Evolutionary conservation across 2,797 vertebrate genomes (phyloP).

Genomic region (Labroides dimidiatus): DNA sequence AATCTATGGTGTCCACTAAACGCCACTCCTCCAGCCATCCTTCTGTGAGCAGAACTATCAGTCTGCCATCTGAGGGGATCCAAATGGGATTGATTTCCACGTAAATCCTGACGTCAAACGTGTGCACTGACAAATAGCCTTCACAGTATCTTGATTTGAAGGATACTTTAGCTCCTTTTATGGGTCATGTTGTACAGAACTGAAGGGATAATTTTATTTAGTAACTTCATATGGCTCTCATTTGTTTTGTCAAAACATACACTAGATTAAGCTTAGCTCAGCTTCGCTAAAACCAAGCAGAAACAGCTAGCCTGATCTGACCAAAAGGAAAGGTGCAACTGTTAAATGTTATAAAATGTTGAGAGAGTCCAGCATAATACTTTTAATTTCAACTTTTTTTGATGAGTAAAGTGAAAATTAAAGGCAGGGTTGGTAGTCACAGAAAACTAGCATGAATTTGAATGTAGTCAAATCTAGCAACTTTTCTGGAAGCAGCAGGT

Average conservation of each 20-base stretch:
- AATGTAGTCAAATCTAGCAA: no score
- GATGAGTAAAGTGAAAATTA: no score
- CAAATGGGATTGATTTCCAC: constrained; percentile 74
- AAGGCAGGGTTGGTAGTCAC: no score
- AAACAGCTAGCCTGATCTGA: no score
- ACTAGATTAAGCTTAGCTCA: no score
- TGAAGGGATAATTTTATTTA: background rate
- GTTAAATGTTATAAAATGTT: no score
- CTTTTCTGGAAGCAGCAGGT: no score
- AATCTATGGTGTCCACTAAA: constrained; percentile 67
- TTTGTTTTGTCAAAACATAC: background rate
- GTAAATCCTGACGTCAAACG: constrained; percentile 69
- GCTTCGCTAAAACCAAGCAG: no score
- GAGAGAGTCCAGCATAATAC: no score
- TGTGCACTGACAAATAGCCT: constrained; percentile 47
- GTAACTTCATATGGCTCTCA: background rate
- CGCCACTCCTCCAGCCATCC: constrained; percentile 39
- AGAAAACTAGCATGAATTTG: no score
- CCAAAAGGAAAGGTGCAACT: no score
- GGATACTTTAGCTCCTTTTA: constrained; percentile 31
- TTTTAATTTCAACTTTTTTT: no score
- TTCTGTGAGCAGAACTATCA: constrained; percentile 48
- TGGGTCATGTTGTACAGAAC: background rate
- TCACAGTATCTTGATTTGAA: constrained; percentile 53
- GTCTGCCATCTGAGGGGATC: constrained; percentile 68